Evolutionary conservation across 2,888 invertebrate species (phyloP), one percentile per base, ranked within the genome.

Genomic region (Oeneis ivallda): DNA sequence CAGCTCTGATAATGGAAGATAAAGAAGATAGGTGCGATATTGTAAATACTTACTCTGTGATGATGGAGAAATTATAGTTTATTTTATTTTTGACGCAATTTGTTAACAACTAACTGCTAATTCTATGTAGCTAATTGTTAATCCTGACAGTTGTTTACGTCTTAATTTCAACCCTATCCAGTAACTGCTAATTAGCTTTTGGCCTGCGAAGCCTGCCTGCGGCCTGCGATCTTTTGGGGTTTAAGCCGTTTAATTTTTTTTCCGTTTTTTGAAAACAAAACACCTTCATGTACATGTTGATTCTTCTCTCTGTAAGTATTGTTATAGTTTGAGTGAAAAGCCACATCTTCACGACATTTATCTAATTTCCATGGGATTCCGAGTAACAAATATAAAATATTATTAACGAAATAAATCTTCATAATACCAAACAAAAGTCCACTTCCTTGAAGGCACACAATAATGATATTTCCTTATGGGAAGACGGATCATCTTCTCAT

Each of bases 401-500:
- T 39, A 39, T 41, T 13, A 13, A 39, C 15, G 26, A 43, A 45
- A 58, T 58, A 26, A 45, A 45, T 34, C 34, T 58, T 34, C 45
- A 15, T n/a, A 17, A 37, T 49, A 50, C 19, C 13, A 60, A 50
- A 60, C 19, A 39, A 39, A 19, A 50, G 37, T 60, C 26, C 26
- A 37, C 49, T 37, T 39, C 19, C 17, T 19, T 19, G 11, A 49
- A 39, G 60, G 17, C 39, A 47, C 8, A 34, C 32, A 43, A 43
- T 49, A 49, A 60, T 50, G 39, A 39, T 60, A 60, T 60, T 60
- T 60, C 60, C 37, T 60, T 50, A 50, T 39, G 37, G 37, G 19
- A 49, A 49, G 60, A 34, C 58, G 26, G 56, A 61, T 56, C 47
- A 61, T 32, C 56, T 61, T 17, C 56, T 57, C 54, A 37, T 60